phyloP scores from a whole-genome alignment of 2,888 invertebrate genomes.

The Zhengitettix transpicula region DNA sequence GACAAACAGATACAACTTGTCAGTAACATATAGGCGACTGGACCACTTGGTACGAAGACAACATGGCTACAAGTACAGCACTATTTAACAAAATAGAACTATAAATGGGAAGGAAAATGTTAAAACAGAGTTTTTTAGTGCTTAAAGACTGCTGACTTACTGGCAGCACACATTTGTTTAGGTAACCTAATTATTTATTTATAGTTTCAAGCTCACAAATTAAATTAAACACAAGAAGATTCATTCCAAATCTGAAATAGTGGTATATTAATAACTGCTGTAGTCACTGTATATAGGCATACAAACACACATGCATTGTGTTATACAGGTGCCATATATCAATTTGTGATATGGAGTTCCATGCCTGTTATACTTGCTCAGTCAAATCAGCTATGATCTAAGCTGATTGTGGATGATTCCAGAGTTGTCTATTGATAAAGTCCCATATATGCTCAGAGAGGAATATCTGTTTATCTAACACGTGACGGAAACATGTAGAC shows the following conservation, averaged over 20 bases:
- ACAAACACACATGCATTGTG: background rate
- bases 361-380: background rate
- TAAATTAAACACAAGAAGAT: background rate
- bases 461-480: background rate
- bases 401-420: background rate
- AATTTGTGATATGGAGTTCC: background rate
- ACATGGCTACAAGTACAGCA: too few relatives aligned
- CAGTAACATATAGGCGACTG: too few relatives aligned
- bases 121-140: too few relatives aligned
- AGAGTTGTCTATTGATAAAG: background rate
- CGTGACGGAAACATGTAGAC: background rate
- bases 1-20: too few relatives aligned
- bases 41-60: too few relatives aligned
- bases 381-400: background rate
- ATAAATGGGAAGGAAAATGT: too few relatives aligned
- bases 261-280: background rate
- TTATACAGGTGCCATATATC: background rate
- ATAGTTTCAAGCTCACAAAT: background rate
- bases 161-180: background rate
- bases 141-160: too few relatives aligned
- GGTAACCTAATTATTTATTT: background rate
- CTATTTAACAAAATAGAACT: too few relatives aligned
- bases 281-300: background rate
- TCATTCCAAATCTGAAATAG: background rate
- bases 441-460: background rate